phyloP scores from a whole-genome alignment of 2,113 vertebrate species.

The Callipepla californica region DNA sequence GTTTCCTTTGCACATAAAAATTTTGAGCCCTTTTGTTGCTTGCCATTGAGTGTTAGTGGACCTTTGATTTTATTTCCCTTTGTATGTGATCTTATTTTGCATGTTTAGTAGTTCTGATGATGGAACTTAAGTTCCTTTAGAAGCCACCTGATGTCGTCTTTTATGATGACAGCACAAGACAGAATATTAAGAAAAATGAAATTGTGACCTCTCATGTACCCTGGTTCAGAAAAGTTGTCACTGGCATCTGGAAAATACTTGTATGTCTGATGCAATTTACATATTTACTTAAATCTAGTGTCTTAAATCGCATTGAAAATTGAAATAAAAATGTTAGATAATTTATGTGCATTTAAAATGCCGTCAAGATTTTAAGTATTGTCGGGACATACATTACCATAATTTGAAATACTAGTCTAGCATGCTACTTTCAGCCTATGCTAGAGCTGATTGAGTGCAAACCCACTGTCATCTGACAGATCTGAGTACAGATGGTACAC shows the following conservation, averaged over 20 bases:
- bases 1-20: neutral
- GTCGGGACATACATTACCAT: neutral
- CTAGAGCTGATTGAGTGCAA: neutral
- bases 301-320: neutral
- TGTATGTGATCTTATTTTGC: neutral
- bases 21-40: neutral
- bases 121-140: neutral
- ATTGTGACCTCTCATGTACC: neutral
- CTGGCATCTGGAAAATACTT: neutral
- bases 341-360: neutral
- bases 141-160: neutral
- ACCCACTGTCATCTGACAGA: neutral
- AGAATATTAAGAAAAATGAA: neutral
- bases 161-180: neutral
- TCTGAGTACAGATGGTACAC: neutral
- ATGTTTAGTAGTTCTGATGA: neutral
- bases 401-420: neutral
- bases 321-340: fast-evolving
- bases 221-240: neutral
- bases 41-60: neutral
- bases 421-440: neutral
- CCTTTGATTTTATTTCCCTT: slow-evolving; percentile 4
- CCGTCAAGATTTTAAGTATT: neutral
- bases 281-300: neutral
- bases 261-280: neutral